Evolutionary conservation across 1,140 invertebrate genomes (phyloP).

Genomic region (Heliconius melpomene): DNA sequence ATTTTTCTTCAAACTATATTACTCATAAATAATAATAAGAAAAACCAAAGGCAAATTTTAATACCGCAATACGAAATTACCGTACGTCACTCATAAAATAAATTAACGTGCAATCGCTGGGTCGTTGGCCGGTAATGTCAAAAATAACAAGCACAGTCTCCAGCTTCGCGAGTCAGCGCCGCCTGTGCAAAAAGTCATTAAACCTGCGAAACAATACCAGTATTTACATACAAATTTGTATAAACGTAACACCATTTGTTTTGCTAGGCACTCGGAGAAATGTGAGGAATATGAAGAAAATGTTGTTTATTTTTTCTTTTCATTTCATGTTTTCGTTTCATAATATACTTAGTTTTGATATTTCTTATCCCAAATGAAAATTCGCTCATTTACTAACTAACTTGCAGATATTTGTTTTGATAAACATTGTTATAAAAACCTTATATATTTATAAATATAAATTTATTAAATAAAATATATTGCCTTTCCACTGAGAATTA

Average conservation of each 20-base stretch:
- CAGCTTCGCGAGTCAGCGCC: slow-evolving; percentile 20
- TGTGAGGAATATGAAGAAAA: too few species aligned
- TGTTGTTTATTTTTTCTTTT: too few species aligned
- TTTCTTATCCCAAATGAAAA: too few species aligned
- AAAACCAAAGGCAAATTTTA: not conserved
- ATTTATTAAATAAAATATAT: not conserved
- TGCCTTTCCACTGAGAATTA: not conserved
- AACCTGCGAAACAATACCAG: slow-evolving; percentile 39
- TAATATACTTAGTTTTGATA: too few species aligned
- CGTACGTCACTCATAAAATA: slow-evolving; percentile 32
- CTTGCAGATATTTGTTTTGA: too few species aligned
- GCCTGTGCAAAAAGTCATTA: slow-evolving; percentile 61
- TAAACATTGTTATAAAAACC: too few species aligned
- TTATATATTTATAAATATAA: too few species aligned
- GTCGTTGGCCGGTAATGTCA: slow-evolving; percentile 48
- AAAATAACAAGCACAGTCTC: slow-evolving; percentile 50
- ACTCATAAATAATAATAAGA: not conserved
- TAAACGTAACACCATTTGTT: not conserved
- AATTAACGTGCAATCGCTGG: slow-evolving; percentile 37
- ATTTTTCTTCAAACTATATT: too few species aligned
- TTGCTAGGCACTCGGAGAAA: not conserved
- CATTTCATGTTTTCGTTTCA: too few species aligned
- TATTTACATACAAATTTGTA: slow-evolving; percentile 11
- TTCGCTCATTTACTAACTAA: too few species aligned
- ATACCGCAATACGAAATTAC: slow-evolving; percentile 12